These are phyloP conservation scores for Polypedilum pembai DNA, from an alignment of 1,140 invertebrate species.

Conservation along the genomic window DNA sequence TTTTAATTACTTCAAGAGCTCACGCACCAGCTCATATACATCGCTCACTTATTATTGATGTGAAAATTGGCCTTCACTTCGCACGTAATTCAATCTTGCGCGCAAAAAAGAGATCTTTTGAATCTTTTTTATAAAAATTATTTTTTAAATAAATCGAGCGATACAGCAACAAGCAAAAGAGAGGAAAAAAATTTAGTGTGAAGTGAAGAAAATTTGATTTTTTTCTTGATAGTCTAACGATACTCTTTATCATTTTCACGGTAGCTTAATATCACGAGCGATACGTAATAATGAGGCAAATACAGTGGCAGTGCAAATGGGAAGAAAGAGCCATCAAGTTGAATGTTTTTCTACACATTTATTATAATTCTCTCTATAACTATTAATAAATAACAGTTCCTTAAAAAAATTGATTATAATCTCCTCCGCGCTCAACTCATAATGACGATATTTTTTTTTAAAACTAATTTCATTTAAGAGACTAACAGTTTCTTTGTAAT, in stretches of 20 bases:
- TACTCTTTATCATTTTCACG: slow-evolving; percentile 12
- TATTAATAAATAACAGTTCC: not conserved
- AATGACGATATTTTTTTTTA: not conserved
- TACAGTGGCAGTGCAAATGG: not conserved
- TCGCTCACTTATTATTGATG: not conserved
- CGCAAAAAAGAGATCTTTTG: not conserved
- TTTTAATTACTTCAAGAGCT: slow-evolving; percentile 1
- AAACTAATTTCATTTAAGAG: not conserved
- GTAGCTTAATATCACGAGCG: slow-evolving; percentile 8
- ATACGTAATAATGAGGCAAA: not conserved
- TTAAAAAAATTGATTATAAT: not conserved
- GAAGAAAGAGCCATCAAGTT: not conserved
- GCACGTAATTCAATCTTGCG: not conserved
- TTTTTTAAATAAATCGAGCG: not conserved
- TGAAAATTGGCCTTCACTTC: slow-evolving; percentile 5
- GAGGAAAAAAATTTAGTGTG: not conserved
- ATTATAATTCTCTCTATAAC: not conserved
- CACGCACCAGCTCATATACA: not conserved
- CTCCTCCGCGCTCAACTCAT: not conserved
- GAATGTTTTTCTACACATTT: not conserved
- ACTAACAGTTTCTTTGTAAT: no score
- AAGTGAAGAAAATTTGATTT: slow-evolving; percentile 10
- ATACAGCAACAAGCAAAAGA: not conserved
- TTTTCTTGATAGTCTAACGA: not conserved
- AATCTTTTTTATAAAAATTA: not conserved